Evolutionary conservation across 2,113 vertebrate genomes (phyloP).

Genomic region (Atherinomorus stipes): DNA sequence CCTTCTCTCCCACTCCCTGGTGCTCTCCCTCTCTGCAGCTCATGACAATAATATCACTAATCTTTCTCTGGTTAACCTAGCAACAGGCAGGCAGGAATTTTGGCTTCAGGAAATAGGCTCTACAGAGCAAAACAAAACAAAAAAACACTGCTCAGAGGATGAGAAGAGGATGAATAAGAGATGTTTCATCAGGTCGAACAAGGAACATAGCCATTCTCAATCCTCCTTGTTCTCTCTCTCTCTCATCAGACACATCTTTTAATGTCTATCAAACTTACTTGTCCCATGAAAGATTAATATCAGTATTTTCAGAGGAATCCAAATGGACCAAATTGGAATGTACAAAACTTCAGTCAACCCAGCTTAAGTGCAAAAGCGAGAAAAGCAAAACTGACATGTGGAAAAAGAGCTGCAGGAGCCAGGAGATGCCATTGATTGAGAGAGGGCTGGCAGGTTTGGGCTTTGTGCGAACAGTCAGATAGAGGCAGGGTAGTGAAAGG

Average conservation of each 20-base stretch:
- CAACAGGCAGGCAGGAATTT: slow-evolving; percentile 57
- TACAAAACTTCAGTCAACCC: slow-evolving; percentile 50
- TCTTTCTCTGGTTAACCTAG: slow-evolving; percentile 74
- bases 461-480: slow-evolving; percentile 84
- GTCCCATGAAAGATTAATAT: slow-evolving; percentile 65
- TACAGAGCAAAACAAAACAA: slow-evolving; percentile 38
- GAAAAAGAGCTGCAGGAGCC: slow-evolving; percentile 58
- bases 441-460: slow-evolving; percentile 78
- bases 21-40: slow-evolving; percentile 56
- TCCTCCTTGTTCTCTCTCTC: slow-evolving; percentile 15
- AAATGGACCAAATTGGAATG: slow-evolving; percentile 52
- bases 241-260: slow-evolving; percentile 39
- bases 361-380: slow-evolving; percentile 62
- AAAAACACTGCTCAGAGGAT: slow-evolving; percentile 17
- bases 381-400: slow-evolving; percentile 74
- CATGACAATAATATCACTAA: slow-evolving; percentile 75
- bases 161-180: slow-evolving; percentile 26
- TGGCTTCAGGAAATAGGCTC: slow-evolving; percentile 32
- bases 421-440: slow-evolving; percentile 81
- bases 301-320: slow-evolving; percentile 58
- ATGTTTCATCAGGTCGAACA: slow-evolving; percentile 40
- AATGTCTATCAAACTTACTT: slow-evolving; percentile 51
- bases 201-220: slow-evolving; percentile 50
- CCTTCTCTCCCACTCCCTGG: slow-evolving; percentile 62
- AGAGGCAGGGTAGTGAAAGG: slow-evolving; percentile 82